Evolutionary conservation across 2,797 vertebrate species (phyloP).

Genomic region (Galagoides demidoff): DNA sequence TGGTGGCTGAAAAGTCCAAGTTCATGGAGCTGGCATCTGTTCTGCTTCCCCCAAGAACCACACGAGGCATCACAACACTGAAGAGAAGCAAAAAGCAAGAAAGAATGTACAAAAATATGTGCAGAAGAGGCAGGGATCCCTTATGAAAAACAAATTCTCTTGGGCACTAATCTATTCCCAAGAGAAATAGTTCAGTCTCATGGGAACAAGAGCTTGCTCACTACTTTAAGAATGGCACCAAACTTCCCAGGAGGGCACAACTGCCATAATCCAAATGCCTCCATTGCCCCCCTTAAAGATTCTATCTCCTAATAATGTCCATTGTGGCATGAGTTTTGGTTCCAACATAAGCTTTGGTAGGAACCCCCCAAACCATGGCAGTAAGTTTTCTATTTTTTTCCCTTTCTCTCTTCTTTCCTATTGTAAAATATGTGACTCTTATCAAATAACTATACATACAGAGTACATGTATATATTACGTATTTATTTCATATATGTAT

Average conservation of each 20-base stretch:
- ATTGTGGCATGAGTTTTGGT: background rate
- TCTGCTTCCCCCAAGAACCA: background rate
- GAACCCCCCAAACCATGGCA: background rate
- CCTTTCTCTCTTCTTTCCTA: background rate
- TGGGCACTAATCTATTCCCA: background rate
- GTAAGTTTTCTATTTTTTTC: background rate
- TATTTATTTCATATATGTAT: no score
- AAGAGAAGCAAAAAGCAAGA: background rate
- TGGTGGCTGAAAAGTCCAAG: background rate
- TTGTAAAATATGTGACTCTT: background rate
- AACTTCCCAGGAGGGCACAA: background rate
- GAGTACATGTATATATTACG: no score
- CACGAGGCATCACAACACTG: background rate
- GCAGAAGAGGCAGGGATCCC: background rate
- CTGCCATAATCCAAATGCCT: background rate
- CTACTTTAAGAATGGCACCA: background rate
- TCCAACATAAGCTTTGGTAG: background rate
- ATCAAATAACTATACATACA: background rate
- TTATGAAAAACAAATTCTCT: background rate
- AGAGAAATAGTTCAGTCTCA: background rate
- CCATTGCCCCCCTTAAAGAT: background rate
- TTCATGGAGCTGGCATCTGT: background rate
- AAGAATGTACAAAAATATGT: background rate
- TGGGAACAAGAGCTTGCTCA: background rate
- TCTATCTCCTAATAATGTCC: background rate